Evolutionary conservation across 2,888 invertebrate species (phyloP).

Genomic region (Yponomeuta plumbellus): DNA sequence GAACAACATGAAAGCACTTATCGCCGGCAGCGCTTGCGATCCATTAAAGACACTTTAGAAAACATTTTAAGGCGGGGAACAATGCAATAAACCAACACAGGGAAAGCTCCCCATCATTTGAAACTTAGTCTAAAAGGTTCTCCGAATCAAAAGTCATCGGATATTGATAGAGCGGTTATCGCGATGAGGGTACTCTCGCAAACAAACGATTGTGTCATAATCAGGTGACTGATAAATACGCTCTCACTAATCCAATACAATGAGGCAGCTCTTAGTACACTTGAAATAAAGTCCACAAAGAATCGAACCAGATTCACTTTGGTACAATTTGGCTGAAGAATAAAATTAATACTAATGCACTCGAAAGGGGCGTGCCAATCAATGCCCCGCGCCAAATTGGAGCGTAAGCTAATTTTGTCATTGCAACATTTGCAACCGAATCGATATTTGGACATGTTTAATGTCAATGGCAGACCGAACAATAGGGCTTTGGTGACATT

Average conservation of each 20-base stretch:
- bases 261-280: not conserved
- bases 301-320: too few relatives aligned
- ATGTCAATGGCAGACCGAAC: not conserved
- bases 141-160: not conserved
- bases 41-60: constrained; percentile 67
- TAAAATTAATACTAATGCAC: constrained; percentile 25
- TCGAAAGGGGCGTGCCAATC: constrained; percentile 40
- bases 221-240: constrained; percentile 36
- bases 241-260: not conserved
- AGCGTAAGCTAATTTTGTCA: constrained; percentile 22
- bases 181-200: constrained; percentile 34
- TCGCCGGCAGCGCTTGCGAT: constrained; percentile 51
- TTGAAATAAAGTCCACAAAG: not conserved
- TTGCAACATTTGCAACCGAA: constrained; percentile 1
- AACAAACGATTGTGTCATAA: constrained; percentile 34
- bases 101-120: constrained; percentile 31
- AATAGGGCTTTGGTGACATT: not conserved
- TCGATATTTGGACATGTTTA: not conserved
- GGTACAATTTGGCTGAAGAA: not conserved
- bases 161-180: not conserved
- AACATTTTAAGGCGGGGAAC: constrained; percentile 53
- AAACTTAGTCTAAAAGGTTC: not conserved
- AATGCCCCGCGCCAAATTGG: constrained; percentile 36
- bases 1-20: constrained; percentile 60
- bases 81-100: constrained; percentile 48